phyloP scores from a whole-genome alignment of 2,113 vertebrate species.

The Platysternon megacephalum region DNA sequence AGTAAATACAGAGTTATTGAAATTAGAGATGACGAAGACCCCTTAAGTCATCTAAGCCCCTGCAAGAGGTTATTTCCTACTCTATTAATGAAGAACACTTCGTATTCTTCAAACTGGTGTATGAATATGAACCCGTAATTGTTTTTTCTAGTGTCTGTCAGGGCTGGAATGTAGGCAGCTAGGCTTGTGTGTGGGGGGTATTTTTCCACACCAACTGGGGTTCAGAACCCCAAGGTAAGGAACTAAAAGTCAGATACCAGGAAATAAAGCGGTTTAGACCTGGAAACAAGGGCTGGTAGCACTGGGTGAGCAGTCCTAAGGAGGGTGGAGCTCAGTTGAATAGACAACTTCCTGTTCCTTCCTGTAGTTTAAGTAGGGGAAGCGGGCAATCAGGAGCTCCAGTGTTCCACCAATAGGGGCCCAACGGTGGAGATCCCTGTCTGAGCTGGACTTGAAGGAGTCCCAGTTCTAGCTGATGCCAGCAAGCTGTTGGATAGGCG shows the following conservation, averaged over 20 bases:
- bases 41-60: neutral
- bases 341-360: neutral
- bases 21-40: neutral
- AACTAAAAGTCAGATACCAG: neutral
- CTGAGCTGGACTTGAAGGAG: neutral
- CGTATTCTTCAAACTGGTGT: neutral
- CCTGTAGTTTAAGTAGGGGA: neutral
- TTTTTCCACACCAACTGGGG: neutral
- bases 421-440: neutral
- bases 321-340: neutral
- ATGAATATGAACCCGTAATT: neutral
- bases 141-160: neutral
- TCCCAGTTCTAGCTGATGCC: neutral
- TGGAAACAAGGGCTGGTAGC: neutral
- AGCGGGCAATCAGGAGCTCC: neutral
- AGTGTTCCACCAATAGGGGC: neutral
- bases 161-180: neutral
- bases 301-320: neutral
- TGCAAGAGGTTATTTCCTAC: neutral
- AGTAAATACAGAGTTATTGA: neutral
- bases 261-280: neutral
- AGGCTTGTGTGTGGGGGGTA: neutral
- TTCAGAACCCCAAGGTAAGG: neutral
- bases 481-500: neutral
- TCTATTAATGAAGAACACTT: neutral